Evolutionary conservation across 2,113 vertebrate genomes (phyloP).

Genomic region (Porphyrio hochstetteri): DNA sequence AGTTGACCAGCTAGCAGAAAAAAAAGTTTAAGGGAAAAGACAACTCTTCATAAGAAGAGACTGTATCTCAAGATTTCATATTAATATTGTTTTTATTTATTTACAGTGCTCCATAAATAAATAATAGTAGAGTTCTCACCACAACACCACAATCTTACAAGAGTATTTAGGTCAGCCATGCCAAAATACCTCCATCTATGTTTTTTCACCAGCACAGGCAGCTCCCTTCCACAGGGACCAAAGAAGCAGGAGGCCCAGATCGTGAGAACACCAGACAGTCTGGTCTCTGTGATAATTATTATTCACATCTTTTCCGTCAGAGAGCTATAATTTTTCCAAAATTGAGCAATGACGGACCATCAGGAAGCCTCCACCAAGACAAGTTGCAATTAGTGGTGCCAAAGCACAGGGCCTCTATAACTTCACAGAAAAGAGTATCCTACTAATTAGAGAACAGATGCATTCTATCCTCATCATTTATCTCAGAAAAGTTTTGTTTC

Average conservation of each 20-base stretch:
- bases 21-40: neutral
- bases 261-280: neutral
- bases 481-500: neutral
- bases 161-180: neutral
- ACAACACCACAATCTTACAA: neutral
- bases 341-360: neutral
- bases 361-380: neutral
- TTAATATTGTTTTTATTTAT: neutral
- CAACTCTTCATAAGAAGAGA: neutral
- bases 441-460: neutral
- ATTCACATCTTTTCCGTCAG: neutral
- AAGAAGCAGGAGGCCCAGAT: neutral
- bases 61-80: neutral
- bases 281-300: neutral
- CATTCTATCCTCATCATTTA: neutral
- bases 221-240: neutral
- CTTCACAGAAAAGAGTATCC: neutral
- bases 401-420: neutral
- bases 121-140: neutral
- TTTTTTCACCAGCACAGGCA: neutral
- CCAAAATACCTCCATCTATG: neutral
- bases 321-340: neutral
- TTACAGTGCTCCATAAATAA: neutral
- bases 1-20: neutral
- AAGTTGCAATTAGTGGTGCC: neutral